A percentile compares a stretch with the other conserved stretches of the same genome.
Conservation (phyloP, 2,113 vertebrate species). For the Bubo bubo region DNA sequence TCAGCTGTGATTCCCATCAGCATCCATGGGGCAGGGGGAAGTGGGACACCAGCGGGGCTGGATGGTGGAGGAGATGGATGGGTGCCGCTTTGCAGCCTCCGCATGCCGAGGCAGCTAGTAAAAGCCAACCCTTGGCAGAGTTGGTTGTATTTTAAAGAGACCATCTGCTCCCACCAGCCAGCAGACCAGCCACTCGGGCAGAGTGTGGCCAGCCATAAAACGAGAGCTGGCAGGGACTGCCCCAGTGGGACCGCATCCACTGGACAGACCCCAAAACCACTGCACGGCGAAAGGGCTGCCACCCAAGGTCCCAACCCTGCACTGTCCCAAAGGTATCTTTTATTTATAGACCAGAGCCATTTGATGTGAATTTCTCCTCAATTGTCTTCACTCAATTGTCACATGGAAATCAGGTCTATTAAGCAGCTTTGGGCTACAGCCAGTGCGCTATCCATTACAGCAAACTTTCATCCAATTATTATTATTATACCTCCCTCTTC, state of each 20-base stretch:
- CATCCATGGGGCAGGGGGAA: not conserved
- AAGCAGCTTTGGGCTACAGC: not conserved
- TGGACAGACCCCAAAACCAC: not conserved
- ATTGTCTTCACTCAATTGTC: not conserved
- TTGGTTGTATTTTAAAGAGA: not conserved
- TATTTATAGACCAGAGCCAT: not conserved
- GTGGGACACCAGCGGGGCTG: not conserved
- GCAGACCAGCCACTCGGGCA: not conserved
- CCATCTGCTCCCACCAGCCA: not conserved
- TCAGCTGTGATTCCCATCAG: not conserved
- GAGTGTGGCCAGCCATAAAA: not conserved
- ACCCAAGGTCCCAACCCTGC: not conserved
- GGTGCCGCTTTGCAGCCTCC: not conserved
- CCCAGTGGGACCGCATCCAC: not conserved
- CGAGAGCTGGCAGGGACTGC: not conserved
- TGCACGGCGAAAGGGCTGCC: fast-evolving
- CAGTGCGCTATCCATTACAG: not conserved
- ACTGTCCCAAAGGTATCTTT: not conserved
- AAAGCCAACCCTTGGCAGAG: not conserved
- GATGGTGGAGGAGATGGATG: not conserved
- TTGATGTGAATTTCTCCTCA: not conserved
- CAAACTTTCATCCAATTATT: not conserved
- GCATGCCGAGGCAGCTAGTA: not conserved
- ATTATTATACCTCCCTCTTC: not conserved
- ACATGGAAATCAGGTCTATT: not conserved